Evolutionary conservation across 2,797 vertebrate species (phyloP).

Genomic region (Phataginus tricuspis): DNA sequence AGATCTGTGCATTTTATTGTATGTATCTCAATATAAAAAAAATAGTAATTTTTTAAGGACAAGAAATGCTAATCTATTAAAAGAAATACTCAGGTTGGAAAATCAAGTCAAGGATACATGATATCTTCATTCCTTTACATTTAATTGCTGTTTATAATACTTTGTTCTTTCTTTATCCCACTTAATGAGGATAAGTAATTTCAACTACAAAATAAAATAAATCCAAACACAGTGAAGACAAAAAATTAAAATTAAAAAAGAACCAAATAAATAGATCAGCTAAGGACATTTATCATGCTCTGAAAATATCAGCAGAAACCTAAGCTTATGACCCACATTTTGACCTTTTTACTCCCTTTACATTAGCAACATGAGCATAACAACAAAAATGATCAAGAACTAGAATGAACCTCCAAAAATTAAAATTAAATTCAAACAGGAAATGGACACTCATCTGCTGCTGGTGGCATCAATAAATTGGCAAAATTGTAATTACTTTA

Average conservation of each 20-base stretch:
- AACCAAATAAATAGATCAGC: background rate
- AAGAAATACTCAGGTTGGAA: background rate
- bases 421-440: background rate
- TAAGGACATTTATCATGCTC: background rate
- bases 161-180: background rate
- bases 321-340: background rate
- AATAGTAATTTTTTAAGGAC: no score
- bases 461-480: background rate
- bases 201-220: background rate
- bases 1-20: no score
- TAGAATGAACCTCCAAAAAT: conserved; percentile 16
- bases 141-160: background rate
- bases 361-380: background rate
- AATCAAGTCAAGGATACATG: background rate
- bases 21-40: no score
- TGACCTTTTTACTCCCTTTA: background rate
- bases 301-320: conserved; percentile 3
- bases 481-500: background rate
- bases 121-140: background rate
- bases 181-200: background rate
- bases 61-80: background rate
- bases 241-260: background rate
- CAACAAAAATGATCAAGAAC: background rate
- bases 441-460: background rate
- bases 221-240: background rate